These are phyloP conservation scores for Amphiprion ocellaris DNA, from an alignment of 2,113 vertebrate species.

Conservation along the genomic window DNA sequence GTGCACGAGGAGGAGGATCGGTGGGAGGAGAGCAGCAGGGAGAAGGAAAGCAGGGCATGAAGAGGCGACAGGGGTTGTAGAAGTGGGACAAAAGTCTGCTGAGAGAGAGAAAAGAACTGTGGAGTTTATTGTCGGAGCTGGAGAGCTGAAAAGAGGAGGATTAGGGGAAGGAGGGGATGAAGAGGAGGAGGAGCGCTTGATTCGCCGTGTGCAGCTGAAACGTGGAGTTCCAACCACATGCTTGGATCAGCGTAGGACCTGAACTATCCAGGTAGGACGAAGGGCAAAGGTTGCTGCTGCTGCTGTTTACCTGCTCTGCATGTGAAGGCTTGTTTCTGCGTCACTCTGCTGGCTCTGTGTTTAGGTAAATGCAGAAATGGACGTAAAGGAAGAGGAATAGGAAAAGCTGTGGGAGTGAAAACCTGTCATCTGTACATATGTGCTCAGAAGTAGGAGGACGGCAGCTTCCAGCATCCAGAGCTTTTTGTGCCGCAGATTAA, in stretches of 20 bases:
- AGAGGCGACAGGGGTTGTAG: slow-evolving; percentile 50
- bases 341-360: too few relatives aligned
- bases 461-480: too few relatives aligned
- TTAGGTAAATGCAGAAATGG: too few relatives aligned
- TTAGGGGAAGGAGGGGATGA: not conserved
- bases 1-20: slow-evolving; percentile 15
- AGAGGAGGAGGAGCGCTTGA: not conserved
- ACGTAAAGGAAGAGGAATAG: not conserved
- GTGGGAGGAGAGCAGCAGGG: slow-evolving; percentile 45
- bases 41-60: slow-evolving; percentile 41
- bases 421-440: not conserved
- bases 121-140: slow-evolving; percentile 36
- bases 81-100: slow-evolving; percentile 61
- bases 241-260: not conserved
- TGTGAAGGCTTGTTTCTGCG: too few relatives aligned
- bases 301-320: not conserved
- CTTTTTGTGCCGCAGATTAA: slow-evolving; percentile 2
- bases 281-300: slow-evolving; percentile 43
- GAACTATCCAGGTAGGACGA: slow-evolving; percentile 47
- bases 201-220: slow-evolving; percentile 12
- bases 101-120: slow-evolving; percentile 29
- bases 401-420: not conserved
- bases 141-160: slow-evolving; percentile 29
- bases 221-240: slow-evolving; percentile 36
- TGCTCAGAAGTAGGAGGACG: not conserved